These are phyloP conservation scores for Harmothoe impar DNA, from an alignment of 2,888 invertebrate species.

Conservation along the genomic window DNA sequence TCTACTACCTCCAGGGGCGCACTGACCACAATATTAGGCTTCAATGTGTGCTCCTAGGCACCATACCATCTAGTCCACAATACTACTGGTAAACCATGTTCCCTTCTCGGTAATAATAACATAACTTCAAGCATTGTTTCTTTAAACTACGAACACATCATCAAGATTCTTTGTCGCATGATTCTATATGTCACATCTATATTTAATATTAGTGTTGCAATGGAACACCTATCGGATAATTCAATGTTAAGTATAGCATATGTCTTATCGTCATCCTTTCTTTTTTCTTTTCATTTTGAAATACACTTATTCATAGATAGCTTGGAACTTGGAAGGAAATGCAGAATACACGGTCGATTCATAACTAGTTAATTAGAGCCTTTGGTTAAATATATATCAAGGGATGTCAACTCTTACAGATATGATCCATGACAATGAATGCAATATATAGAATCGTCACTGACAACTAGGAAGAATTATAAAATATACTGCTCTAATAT, in stretches of 20 bases:
- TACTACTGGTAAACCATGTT: too few species aligned
- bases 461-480: constrained; percentile 57
- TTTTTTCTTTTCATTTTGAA: background rate
- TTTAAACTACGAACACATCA: constrained; percentile 2
- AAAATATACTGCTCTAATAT: constrained; percentile 54
- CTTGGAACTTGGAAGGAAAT: constrained; percentile 43
- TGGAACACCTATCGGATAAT: background rate
- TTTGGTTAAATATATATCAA: constrained; percentile 36
- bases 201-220: constrained; percentile 6
- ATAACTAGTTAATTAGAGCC: constrained; percentile 27
- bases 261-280: background rate
- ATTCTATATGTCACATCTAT: background rate
- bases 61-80: background rate
- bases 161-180: background rate
- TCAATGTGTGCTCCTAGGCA: background rate
- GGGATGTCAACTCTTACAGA: constrained; percentile 13
- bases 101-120: background rate
- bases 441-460: constrained; percentile 40
- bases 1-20: background rate
- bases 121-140: background rate
- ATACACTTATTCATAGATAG: background rate
- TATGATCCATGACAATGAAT: constrained; percentile 51
- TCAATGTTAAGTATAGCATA: constrained; percentile 20
- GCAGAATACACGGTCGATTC: constrained; percentile 28
- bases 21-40: constrained; percentile 14